A percentile compares a stretch with the other conserved stretches of the same genome.
phyloP scores from a whole-genome alignment of 1,140 invertebrate species.

The Temnothorax nylanderi region DNA sequence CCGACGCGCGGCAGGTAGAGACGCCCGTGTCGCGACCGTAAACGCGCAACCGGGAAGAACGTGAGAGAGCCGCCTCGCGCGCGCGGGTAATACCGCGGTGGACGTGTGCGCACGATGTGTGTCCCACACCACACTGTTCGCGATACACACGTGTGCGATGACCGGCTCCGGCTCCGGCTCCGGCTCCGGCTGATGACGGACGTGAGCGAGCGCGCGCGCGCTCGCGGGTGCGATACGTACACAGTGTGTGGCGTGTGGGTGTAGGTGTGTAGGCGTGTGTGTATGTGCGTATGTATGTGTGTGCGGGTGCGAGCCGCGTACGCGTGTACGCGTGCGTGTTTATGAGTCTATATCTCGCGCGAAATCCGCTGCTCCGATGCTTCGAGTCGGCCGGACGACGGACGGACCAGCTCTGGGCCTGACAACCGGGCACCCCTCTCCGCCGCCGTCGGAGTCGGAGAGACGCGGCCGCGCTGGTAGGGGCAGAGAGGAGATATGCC shows the following conservation, averaged over 20 bases:
- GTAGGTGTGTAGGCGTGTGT: neutral
- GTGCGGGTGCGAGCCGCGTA: neutral
- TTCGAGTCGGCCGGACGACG: conserved; percentile 85
- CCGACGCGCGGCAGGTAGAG: neutral
- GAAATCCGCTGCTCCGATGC: conserved; percentile 81
- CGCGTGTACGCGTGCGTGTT: conserved; percentile 61
- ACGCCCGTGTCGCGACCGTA: no score
- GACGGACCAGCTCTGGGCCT: conserved; percentile 75
- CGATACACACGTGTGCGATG: conserved; percentile 35
- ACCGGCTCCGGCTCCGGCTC: no score
- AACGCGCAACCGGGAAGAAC: no score
- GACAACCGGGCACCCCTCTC: conserved; percentile 71
- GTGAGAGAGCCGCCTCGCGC: no score
- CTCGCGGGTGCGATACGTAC: conserved; percentile 16
- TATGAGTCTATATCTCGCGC: conserved; percentile 75
- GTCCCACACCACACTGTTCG: conserved; percentile 10
- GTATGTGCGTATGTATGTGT: neutral
- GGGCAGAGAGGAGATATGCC: conserved; percentile 58
- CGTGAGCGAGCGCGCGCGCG: conserved; percentile 27
- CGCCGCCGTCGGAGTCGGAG: conserved; percentile 57
- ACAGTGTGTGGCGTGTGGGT: neutral
- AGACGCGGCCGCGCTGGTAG: conserved; percentile 32
- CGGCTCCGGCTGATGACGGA: no score
- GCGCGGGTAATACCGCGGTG: neutral
- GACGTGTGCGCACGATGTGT: neutral